These are phyloP conservation scores for Trichonephila clavata DNA, from an alignment of 1,140 invertebrate species.

Conservation along the genomic window DNA sequence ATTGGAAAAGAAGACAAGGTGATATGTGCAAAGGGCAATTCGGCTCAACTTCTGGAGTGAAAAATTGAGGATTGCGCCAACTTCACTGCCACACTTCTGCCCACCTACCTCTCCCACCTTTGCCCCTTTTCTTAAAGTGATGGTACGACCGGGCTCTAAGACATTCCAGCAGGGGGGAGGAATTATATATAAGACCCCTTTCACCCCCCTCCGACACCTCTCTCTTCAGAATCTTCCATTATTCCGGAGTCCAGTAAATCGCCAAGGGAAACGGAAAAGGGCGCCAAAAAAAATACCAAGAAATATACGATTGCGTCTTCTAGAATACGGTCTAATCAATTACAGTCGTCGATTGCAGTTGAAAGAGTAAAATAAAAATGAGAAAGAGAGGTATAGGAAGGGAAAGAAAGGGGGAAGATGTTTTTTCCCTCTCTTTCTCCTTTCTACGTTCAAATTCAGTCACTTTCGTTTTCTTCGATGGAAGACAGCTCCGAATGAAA, in stretches of 20 bases:
- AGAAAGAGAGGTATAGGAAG: conserved; percentile 50
- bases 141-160: conserved; percentile 72
- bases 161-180: conserved; percentile 65
- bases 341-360: conserved; percentile 75
- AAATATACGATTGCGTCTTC: conserved; percentile 75
- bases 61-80: conserved; percentile 76
- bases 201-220: background rate
- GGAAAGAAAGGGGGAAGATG: background rate
- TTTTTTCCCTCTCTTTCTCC: background rate
- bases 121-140: conserved; percentile 61
- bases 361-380: conserved; percentile 67
- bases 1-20: conserved; percentile 77
- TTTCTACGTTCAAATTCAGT: conserved; percentile 46
- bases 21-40: conserved; percentile 76
- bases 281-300: conserved; percentile 44
- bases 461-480: conserved; percentile 75
- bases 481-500: conserved; percentile 21
- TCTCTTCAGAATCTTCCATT: conserved; percentile 69
- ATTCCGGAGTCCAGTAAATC: conserved; percentile 75
- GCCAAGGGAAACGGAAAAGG: conserved; percentile 58
- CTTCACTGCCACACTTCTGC: conserved; percentile 52
- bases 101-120: background rate
- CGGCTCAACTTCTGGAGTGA: conserved; percentile 70
- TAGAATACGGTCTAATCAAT: conserved; percentile 76
- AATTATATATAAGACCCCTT: conserved; percentile 74